Percentiles rank a stretch among this genome's conserved stretches.
Evolutionary conservation across 2,888 invertebrate species (phyloP).

Genomic region (Taphrorychus bicolor): DNA sequence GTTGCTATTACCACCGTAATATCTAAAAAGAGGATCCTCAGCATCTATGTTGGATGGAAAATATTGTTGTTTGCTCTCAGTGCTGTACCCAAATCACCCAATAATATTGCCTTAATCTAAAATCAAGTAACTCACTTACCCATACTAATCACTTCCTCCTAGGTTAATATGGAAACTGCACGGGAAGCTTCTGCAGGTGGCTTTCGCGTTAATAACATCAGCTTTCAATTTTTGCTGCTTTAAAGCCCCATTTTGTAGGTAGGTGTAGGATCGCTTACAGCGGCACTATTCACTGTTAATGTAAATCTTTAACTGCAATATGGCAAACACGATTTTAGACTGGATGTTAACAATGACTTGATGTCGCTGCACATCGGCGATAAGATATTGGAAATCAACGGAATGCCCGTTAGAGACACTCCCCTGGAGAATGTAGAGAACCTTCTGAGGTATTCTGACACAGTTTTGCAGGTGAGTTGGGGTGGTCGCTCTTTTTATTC

Average conservation of each 20-base stretch:
- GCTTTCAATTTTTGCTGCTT: slow-evolving; percentile 75
- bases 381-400: slow-evolving; percentile 91
- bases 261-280: slow-evolving; percentile 49
- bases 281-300: not conserved
- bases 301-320: not conserved
- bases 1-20: too few species aligned
- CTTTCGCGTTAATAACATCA: slow-evolving; percentile 74
- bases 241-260: slow-evolving; percentile 68
- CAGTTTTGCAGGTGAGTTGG: slow-evolving; percentile 72
- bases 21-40: too few species aligned
- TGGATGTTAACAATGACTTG: slow-evolving; percentile 81
- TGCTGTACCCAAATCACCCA: not conserved
- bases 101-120: not conserved
- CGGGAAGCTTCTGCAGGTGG: slow-evolving; percentile 72
- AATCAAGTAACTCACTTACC: not conserved
- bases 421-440: slow-evolving; percentile 81
- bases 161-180: slow-evolving; percentile 71
- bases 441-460: slow-evolving; percentile 74
- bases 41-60: not conserved
- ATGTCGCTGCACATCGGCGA: slow-evolving; percentile 92
- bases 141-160: slow-evolving; percentile 14
- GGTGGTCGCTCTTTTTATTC: not conserved
- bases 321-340: slow-evolving; percentile 61
- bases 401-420: slow-evolving; percentile 82
- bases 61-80: not conserved